A percentile compares a stretch with the other conserved stretches of the same genome.
phyloP scores from a whole-genome alignment of 37 sponge, comb jelly and placozoan species.

The Spongilla lacustris region DNA sequence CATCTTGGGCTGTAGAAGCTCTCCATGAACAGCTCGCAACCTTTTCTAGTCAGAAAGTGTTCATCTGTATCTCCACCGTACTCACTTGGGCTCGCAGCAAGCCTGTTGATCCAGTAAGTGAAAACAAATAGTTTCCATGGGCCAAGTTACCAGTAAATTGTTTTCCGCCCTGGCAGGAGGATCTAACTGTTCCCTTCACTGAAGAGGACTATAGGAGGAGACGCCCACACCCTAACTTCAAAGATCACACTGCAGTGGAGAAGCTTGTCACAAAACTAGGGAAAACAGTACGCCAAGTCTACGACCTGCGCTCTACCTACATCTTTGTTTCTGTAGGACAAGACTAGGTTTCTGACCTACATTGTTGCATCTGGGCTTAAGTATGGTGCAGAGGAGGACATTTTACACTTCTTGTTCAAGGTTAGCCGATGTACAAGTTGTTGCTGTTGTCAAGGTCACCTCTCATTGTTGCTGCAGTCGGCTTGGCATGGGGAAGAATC shows the following conservation, averaged over 20 bases:
- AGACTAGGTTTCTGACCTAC: conserved; percentile 82
- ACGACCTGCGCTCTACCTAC: too few relatives aligned
- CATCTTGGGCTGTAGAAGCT: conserved; percentile 78
- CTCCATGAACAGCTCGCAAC: conserved; percentile 79
- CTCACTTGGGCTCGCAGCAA: conserved; percentile 96
- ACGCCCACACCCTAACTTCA: conserved; percentile 91
- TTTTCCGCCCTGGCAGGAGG: conserved; percentile 93
- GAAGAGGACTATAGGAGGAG: conserved; percentile 97
- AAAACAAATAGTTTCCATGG: too few relatives aligned
- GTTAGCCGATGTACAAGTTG: conserved; percentile 14
- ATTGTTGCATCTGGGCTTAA: conserved; percentile 86
- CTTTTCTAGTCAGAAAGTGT: conserved; percentile 78
- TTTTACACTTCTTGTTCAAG: conserved; percentile 94
- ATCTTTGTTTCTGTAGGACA: conserved; percentile 63
- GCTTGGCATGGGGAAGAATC: conserved; percentile 68
- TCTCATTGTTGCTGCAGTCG: background rate
- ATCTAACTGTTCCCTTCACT: conserved; percentile 91
- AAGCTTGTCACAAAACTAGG: conserved; percentile 94
- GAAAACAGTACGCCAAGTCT: conserved; percentile 75
- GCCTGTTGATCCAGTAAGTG: conserved; percentile 84
- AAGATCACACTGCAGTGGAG: conserved; percentile 80
- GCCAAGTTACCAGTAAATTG: too few relatives aligned
- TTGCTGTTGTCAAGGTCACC: too few relatives aligned
- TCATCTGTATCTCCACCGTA: conserved; percentile 88
- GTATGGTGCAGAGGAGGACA: conserved; percentile 88